Percentiles rank a stretch among this genome's conserved stretches.
These are phyloP conservation scores for Malaclemys terrapin DNA, from an alignment of 2,113 vertebrate species.

Conservation along the genomic window DNA sequence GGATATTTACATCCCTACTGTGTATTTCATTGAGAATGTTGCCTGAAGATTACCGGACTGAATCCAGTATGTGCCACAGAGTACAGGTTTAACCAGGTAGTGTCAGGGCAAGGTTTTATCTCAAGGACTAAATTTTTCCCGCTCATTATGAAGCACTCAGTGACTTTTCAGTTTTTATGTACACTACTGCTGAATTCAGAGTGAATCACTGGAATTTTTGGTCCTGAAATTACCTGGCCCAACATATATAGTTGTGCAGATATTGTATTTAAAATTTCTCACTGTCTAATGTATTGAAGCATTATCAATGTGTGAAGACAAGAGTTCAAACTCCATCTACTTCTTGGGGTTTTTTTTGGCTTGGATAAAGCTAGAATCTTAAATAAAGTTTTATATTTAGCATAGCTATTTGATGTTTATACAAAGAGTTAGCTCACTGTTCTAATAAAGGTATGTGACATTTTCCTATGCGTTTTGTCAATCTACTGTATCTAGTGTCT, in stretches of 20 bases:
- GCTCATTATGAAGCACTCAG: neutral
- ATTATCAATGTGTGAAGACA: neutral
- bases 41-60: neutral
- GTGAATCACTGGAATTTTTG: neutral
- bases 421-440: neutral
- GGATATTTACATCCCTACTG: too few relatives aligned
- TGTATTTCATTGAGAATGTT: neutral
- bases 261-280: neutral
- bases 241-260: neutral
- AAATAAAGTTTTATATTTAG: neutral
- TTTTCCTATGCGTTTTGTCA: neutral
- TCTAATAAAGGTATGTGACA: neutral
- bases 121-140: too few relatives aligned
- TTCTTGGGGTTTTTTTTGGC: slow-evolving; percentile 25
- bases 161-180: neutral
- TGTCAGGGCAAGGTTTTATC: neutral
- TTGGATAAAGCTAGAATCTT: neutral
- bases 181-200: neutral
- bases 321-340: neutral
- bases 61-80: neutral
- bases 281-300: neutral
- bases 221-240: neutral
- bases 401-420: neutral
- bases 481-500: neutral
- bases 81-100: neutral